phyloP scores from a whole-genome alignment of 2,888 invertebrate genomes.

The Malachius bipustulatus region DNA sequence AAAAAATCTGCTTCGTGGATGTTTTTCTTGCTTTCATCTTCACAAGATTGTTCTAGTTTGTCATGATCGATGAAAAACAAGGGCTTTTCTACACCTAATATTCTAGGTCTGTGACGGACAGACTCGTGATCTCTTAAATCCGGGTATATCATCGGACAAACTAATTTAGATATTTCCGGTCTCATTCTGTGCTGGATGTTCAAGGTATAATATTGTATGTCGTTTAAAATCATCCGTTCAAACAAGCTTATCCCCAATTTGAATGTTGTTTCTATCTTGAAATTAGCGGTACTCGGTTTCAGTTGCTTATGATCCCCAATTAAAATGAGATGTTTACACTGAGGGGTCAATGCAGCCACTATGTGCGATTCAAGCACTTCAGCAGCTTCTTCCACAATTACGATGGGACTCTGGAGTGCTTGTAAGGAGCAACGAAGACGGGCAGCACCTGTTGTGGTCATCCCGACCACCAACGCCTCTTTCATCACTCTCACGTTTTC shows the following conservation, averaged over 20 bases:
- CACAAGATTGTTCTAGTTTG: slow-evolving; percentile 38
- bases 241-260: slow-evolving; percentile 69
- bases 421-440: slow-evolving; percentile 50
- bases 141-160: slow-evolving; percentile 48
- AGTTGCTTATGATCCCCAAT: slow-evolving; percentile 81
- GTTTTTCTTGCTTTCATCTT: slow-evolving; percentile 53
- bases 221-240: slow-evolving; percentile 59
- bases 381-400: slow-evolving; percentile 77
- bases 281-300: slow-evolving; percentile 55
- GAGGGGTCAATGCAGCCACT: slow-evolving; percentile 53
- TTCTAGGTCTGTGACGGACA: slow-evolving; percentile 43
- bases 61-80: slow-evolving; percentile 65
- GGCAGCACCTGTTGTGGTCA: slow-evolving; percentile 70
- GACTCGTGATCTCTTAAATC: slow-evolving; percentile 46
- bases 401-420: slow-evolving; percentile 55
- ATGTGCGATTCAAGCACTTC: slow-evolving; percentile 79
- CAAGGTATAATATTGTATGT: slow-evolving; percentile 30
- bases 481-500: slow-evolving; percentile 46
- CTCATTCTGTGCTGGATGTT: slow-evolving; percentile 69
- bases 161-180: slow-evolving; percentile 50
- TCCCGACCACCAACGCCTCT: slow-evolving; percentile 51
- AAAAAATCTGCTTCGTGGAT: slow-evolving; percentile 52
- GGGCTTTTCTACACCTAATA: slow-evolving; percentile 51
- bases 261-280: slow-evolving; percentile 50
- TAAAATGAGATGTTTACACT: slow-evolving; percentile 70